Base-by-base conservation (phyloP, 2,888 invertebrate genomes). In the Agrilus mali region DNA sequence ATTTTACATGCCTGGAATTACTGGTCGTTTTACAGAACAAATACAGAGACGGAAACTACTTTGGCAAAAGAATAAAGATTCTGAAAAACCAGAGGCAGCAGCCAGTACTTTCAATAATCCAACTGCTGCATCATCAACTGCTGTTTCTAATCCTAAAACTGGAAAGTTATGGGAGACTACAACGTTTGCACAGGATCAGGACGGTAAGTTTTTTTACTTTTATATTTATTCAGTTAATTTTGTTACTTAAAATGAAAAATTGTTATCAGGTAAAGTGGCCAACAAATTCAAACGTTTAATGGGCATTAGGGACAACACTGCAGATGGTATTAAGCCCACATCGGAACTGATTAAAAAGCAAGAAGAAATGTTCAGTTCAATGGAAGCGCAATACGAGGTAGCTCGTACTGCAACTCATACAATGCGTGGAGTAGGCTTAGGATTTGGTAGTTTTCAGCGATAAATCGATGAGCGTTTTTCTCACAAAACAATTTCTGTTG, bases 361-460 rank as follows among this genome's bases (percentile, higher is more conserved):
- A 55, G 83, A 89, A 57, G 90, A 93, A 61, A 78, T 95, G 73
- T 95, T 96, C 67, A 79, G 78, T 51, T 84, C 86, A 40, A 86
- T 97, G 82, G 95, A 97, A 60, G 86, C 88, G 53, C 95, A 97
- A 64, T 97, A 97, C 61, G 93, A 95, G 66, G 89, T 92, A 41
- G 96, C 96, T 0, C 74, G 96, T 32, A 87, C 93, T 50, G 86
- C 92, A 15, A 97, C 96, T 0, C 96, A 96, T 68, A 94, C 95
- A 8, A 94, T 95, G 77, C 74, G 95, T 2, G 88, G 88, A 1
- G 83, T 88, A 1, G 88, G 88, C 0, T 70, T 88, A 31, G 88
- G 88, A 40, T 88, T 88, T 66, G 69, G 71, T 49, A 72, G 71
- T 57, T 72, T 67, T 58, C 70, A 70, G 17, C 65, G 71, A 66